Base-by-base conservation (phyloP, 2,888 invertebrate species). In the Molanna angustata region DNA sequence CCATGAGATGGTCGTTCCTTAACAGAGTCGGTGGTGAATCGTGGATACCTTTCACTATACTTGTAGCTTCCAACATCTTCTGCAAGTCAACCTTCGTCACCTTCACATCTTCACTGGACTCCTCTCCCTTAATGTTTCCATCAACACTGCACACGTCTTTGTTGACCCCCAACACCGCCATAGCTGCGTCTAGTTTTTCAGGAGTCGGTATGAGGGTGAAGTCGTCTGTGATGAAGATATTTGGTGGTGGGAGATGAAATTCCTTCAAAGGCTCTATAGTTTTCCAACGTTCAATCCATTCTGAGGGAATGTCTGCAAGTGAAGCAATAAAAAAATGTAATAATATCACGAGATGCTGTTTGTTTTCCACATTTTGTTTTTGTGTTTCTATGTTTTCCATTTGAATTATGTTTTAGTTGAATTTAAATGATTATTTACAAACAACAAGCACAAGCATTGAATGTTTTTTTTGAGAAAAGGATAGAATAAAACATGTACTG, bases 161-260 rank as follows among this genome's bases (percentile, higher is more conserved):
- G 0, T 62, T 49, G 0, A 70, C 21, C 21, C 43, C 46, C 4
- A 33, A 4, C 4, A 35, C 19, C 11, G 48, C 14, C 2, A 46
- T 13, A 1, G 19, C 19, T 4, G 27, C 32, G 9, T 9, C 14
- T 2, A 2, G 56, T 73, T 76, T 1, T 62, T 61, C 56, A 0
- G 74, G 67, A 0, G 78, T 68, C 0, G 78, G 67, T 3, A 84
- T 66, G 20, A 88, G 65, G 9, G 69, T 71, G 64, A 92, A 91
- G 67, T 91, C 79, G 1, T 79, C 79, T 0, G 90, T 82, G 22
- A 93, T 76, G 66, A 83, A 93, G 6, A 79, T 70, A 69, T 93
- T 93, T 20, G 83, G 78, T 9, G 80, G 76, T 0, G 91, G 91
- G 2, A 91, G 68, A 60, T 79, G 76, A 64, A 90, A 84, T 21